Evolutionary conservation across 2,113 vertebrate genomes (phyloP), one percentile per base, ranked within the genome.

Genomic region (Cynopterus brachyotis): DNA sequence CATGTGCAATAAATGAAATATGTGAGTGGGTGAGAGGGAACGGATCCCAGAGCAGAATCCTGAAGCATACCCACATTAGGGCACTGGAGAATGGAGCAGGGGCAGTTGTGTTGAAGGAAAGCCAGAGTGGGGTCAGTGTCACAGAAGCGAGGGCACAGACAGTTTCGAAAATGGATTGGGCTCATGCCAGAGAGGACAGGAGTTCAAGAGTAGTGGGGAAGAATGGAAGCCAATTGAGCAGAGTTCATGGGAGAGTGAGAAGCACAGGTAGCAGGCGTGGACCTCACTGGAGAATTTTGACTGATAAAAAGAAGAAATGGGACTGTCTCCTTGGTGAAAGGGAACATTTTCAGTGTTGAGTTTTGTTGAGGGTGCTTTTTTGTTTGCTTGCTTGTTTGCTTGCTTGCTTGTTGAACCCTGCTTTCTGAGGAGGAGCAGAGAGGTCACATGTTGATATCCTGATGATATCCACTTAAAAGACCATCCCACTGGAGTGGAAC

Each of bases 61-160:
- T n/a, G 0, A 5, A n/a, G 64, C 16, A 55, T 9, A 2, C 3
- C 7, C 10, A 9, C 5, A 6, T 7, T 0, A 11, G 26, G 57
- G 22, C 28, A 5, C 28, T 1, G 1, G 24, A 16, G 19, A 35
- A 70, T 70, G 28, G 37, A 78, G 78, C 32, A 26, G 55, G 57
- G 28, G 19, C 32, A 2, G 7, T 9, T 67, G 17, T 66, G 40
- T 78, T 59, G n/a, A 13, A 66, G 55, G 50, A 78, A 91, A 66
- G 42, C 32, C 35, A 70, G 69, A 84, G 60, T 78, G 17, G 32
- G 12, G 17, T 35, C 37, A 19, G 47, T 42, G n/a, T 72, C 47
- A 1, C 0, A 7, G 82, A 57, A 22, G 16, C 16, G 20, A n/a
- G 66, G 40, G 7, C 15, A 32, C 75, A 37, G 60, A 22, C 37